Evolutionary conservation across 2,113 vertebrate genomes (phyloP), one percentile per base, ranked within the genome.

Genomic region (Cyphomyrus plagiostoma): DNA sequence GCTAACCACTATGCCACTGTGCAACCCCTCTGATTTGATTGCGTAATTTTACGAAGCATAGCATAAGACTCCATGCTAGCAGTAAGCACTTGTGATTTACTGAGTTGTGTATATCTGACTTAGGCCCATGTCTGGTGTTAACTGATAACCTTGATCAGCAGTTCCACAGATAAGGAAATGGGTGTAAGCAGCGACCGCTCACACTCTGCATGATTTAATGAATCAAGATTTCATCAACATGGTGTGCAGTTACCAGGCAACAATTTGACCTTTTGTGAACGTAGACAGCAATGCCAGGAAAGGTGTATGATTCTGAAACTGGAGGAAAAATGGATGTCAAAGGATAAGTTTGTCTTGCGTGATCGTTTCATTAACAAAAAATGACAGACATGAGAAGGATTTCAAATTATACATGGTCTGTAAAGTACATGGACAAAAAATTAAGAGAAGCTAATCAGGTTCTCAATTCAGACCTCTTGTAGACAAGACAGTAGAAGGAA

Each of bases 211-310:
- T 89, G 89, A 89, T 62, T 89, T 85, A 85, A 89, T 89, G 62
- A 52, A 52, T 89, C 82, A 80, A 56, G 39, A 26, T 62, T 89
- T 52, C 42, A 80, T 83, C 89, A 85, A 48, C 56, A 39, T 48
- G 80, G 52, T 46, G 53, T 30, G 49, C 50, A 30, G 89, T 89
- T 89, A 82, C 89, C 42, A 52, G 39, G 89, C 80, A 83, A 89
- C 89, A 46, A 56, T 39, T 39, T 89, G 89, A 89, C 89, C 89
- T 85, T 89, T 80, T 84, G 39, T 62, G 80, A 45, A 62, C n/a
- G 39, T 35, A n/a, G 17, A 66, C 23, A 11, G 53, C 53, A 45
- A 56, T 53, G 11, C 21, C 56, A 46, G 49, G 52, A 30, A 58
- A 62, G 52, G 52, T 30, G 49, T 15, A 62, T 11, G 39, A 17